phyloP scores from a whole-genome alignment of 2,888 invertebrate species.

The Andrena fulva region DNA sequence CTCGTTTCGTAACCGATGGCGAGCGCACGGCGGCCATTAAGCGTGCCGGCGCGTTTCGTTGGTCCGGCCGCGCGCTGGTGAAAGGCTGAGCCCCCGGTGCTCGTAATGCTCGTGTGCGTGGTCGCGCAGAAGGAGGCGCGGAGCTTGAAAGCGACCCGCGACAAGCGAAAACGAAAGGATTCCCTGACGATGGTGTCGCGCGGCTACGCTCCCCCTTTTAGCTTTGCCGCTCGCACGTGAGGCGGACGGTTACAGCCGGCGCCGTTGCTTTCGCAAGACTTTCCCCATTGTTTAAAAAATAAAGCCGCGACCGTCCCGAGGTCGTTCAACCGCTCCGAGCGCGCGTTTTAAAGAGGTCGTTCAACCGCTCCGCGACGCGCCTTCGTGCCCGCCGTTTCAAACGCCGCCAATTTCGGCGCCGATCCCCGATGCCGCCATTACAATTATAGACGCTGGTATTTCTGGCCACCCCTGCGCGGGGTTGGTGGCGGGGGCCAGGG shows the following conservation, averaged over 20 bases:
- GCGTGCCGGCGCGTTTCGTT: conserved; percentile 64
- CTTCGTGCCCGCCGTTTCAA: conserved; percentile 15
- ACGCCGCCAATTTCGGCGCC: neutral
- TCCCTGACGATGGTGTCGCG: conserved; percentile 40
- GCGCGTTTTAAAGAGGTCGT: conserved; percentile 69
- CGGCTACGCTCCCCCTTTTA: neutral
- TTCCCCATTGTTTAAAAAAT: conserved; percentile 82
- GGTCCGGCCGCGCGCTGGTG: conserved; percentile 43
- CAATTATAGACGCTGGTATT: no score
- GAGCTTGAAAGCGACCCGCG: conserved; percentile 62
- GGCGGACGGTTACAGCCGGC: conserved; percentile 44
- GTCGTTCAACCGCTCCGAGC: conserved; percentile 69
- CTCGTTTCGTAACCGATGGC: conserved; percentile 74
- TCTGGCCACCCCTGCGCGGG: no score
- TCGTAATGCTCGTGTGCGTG: neutral
- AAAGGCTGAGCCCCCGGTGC: conserved; percentile 54
- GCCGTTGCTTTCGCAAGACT: conserved; percentile 76
- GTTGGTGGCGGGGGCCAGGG: no score
- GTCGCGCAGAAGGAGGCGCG: neutral
- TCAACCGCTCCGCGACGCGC: conserved; percentile 61
- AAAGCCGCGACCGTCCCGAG: conserved; percentile 62
- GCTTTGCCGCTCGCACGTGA: conserved; percentile 52
- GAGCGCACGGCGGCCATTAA: conserved; percentile 65
- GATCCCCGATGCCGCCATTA: neutral
- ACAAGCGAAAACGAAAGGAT: conserved; percentile 81